Conservation (phyloP, 2,888 invertebrate genomes). For the Mylabris sibirica region DNA sequence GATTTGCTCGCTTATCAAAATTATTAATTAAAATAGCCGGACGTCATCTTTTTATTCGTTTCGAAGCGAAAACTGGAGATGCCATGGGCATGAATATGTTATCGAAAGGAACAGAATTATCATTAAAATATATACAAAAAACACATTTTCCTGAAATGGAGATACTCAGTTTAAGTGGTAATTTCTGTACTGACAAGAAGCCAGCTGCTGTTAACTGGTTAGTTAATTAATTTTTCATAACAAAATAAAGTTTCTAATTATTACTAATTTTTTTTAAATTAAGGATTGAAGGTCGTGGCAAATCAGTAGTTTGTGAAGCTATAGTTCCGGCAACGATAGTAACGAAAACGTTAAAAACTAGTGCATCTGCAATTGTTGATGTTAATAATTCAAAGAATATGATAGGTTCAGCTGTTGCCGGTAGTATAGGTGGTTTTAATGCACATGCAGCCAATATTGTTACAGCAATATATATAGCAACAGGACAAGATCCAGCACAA, state of each 20-base stretch:
- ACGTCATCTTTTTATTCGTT: conserved; percentile 78
- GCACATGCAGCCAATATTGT: conserved; percentile 98
- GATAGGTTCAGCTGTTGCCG: conserved; percentile 92
- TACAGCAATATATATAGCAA: conserved; percentile 94
- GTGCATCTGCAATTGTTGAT: conserved; percentile 81
- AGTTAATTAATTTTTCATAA: background rate
- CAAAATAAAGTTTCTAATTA: background rate
- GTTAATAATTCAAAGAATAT: conserved; percentile 92
- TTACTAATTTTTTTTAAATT: conserved; percentile 69
- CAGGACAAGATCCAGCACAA: conserved; percentile 98
- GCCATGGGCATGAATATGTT: conserved; percentile 99
- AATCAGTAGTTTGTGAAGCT: conserved; percentile 93
- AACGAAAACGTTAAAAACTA: conserved; percentile 81
- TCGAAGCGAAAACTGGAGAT: conserved; percentile 79
- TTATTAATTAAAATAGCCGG: conserved; percentile 86
- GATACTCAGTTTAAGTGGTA: conserved; percentile 92
- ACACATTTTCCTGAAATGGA: conserved; percentile 84
- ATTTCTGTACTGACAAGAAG: conserved; percentile 97
- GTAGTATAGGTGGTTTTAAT: conserved; percentile 83
- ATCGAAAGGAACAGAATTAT: conserved; percentile 92
- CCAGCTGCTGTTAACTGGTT: conserved; percentile 88
- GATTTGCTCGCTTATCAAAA: conserved; percentile 84
- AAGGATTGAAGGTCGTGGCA: conserved; percentile 96
- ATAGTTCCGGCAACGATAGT: conserved; percentile 79
- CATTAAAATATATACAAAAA: conserved; percentile 74